Evolutionary conservation across 2,888 invertebrate species (phyloP), one percentile per base, ranked within the genome.

Genomic region (Oxytorus armatus): DNA sequence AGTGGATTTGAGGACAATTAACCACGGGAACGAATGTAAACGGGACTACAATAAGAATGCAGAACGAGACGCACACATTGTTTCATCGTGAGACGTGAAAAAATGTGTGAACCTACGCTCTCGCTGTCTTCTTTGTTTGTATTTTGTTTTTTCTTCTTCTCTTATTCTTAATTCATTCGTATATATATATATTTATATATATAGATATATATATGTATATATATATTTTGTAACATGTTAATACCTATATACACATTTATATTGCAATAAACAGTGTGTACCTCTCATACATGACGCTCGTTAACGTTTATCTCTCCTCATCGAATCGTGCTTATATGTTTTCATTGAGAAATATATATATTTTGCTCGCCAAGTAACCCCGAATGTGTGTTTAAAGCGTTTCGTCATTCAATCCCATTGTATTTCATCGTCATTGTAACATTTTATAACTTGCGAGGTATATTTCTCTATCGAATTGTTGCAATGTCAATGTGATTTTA

Each of bases 191-290:
- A 53, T 53, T 10, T 51, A 39, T 51, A n/a, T n/a, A n/a, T n/a
- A n/a, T n/a, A n/a, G n/a, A n/a, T n/a, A n/a, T n/a, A n/a, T n/a
- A n/a, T n/a, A 21, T 49, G 21, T 47, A 53, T 63, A 42, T 69
- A 63, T 57, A 63, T 66, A 36, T 83, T 85, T 84, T 88, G 85
- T 88, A 88, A 88, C 86, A 87, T 87, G 81, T 86, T 88, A 86
- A 78, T 86, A 80, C 83, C 88, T 91, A 91, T 92, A 90, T 92
- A 91, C 90, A 91, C 91, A 91, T 90, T 92, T 91, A 91, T 91
- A 91, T 90, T 91, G 90, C 90, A 89, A 88, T 90, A 89, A 91
- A 90, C 87, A 85, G 85, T 88, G 85, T 88, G 85, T 86, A 84
- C 79, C 81, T 81, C 82, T 80, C 83, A 79, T 81, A 80, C 82